These are phyloP conservation scores for Vulpes ferrilata DNA, from an alignment of 2,113 vertebrate genomes.

Conservation along the genomic window DNA sequence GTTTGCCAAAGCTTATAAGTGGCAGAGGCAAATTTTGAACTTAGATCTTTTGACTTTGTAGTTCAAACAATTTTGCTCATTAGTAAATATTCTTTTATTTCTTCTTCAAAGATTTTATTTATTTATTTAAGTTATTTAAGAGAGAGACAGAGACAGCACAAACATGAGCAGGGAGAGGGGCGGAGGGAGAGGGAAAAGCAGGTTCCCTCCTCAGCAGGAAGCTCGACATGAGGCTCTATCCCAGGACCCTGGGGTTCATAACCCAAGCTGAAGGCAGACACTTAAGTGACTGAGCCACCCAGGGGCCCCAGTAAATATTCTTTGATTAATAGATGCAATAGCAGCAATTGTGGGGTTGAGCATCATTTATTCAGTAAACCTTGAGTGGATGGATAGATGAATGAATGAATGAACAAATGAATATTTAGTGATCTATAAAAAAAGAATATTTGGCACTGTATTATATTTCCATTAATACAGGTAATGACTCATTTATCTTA, in stretches of 20 bases:
- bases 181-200: not conserved
- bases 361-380: not conserved
- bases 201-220: not conserved
- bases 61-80: not conserved
- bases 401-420: not conserved
- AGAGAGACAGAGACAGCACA: not conserved
- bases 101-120: not conserved
- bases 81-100: not conserved
- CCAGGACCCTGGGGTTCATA: not conserved
- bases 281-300: not conserved
- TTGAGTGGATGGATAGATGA: not conserved
- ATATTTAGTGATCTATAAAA: not conserved
- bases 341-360: not conserved
- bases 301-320: not conserved
- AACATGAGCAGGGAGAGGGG: not conserved
- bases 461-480: not conserved
- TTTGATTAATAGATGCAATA: not conserved
- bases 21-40: not conserved
- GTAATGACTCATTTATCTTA: not conserved
- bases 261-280: not conserved
- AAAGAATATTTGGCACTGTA: not conserved
- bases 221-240: not conserved
- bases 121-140: not conserved
- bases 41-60: not conserved
- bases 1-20: not conserved